Evolutionary conservation across 2,113 vertebrate genomes (phyloP).

Genomic region (Seriola quinqueradiata): DNA sequence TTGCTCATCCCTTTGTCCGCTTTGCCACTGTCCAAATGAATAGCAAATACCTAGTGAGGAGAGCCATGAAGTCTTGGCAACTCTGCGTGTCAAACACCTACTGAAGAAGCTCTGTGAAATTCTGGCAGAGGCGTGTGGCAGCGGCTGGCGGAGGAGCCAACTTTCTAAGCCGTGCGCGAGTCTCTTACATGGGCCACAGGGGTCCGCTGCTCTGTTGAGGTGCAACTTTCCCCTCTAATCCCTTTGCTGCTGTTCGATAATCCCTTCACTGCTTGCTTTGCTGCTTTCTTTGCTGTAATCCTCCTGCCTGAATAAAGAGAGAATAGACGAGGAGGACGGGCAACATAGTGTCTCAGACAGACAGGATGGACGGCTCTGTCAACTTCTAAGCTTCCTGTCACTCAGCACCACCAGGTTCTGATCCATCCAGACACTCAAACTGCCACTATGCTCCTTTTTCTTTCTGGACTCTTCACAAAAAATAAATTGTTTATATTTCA

Average conservation of each 20-base stretch:
- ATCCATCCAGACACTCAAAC: conserved; percentile 12
- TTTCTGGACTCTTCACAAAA: not conserved
- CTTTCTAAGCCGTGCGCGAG: conserved; percentile 44
- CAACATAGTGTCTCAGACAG: conserved; percentile 54
- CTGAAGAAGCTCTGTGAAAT: conserved; percentile 25
- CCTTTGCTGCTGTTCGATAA: conserved; percentile 70
- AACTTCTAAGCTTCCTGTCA: conserved; percentile 47
- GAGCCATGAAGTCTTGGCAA: conserved; percentile 12
- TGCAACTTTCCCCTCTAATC: conserved; percentile 70
- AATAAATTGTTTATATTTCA: conserved; percentile 7
- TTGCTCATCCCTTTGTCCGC: conserved; percentile 22
- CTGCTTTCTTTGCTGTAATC: conserved; percentile 75
- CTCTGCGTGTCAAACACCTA: conserved; percentile 30
- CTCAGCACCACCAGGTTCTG: conserved; percentile 36
- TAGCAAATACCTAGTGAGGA: conserved; percentile 16
- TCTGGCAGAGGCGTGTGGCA: not conserved
- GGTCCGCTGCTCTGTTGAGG: conserved; percentile 60
- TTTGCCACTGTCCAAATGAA: conserved; percentile 36
- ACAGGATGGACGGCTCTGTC: conserved; percentile 39
- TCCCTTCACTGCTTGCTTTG: conserved; percentile 70
- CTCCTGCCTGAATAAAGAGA: conserved; percentile 65
- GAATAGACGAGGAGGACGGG: conserved; percentile 46
- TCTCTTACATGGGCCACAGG: conserved; percentile 46
- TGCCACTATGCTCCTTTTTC: not conserved
- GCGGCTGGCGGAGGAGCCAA: conserved; percentile 23